Evolutionary conservation across 2,113 vertebrate species (phyloP), one percentile per base, ranked within the genome.

Genomic region (Stictonetta naevosa): DNA sequence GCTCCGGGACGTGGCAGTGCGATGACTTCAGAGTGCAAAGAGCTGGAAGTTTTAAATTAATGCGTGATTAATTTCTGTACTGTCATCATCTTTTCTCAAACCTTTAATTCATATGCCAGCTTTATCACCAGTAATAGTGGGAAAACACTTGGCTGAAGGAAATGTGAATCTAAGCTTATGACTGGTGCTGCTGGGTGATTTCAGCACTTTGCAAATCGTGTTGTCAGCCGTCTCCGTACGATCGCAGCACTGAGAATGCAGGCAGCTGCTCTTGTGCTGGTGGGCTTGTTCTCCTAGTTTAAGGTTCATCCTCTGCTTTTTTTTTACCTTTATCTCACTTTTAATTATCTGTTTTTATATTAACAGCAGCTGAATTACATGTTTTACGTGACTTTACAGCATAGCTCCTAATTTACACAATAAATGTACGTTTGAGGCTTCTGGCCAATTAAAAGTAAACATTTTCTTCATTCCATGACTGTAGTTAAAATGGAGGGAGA

Each of bases 111-210:
- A 76, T 46, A 20, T 79, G 67, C 79, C 86, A 92, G 59, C 53
- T 96, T 95, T 93, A 83, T 91, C 91, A 63, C 76, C 55, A 71
- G 44, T 74, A 94, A 85, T 92, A 87, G 82, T 78, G 75, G 91
- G 64, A 83, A 87, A 92, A 93, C 55, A 79, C 73, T 87, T 91
- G 72, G 63, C 91, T 93, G 91, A 88, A 77, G 89, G 84, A 92
- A 94, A 93, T 29, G 42, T 92, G 56, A 55, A 19, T 92, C 95
- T 89, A 52, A 29, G 80, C 69, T 85, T 64, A 56, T 78, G 95
- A 55, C 55, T 94, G 85, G 67, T 85, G 92, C 68, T 95, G 59
- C 67, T 94, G 91, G 82, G 44, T 77, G 83, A 87, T 93, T 89
- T 86, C 92, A 90, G 74, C 86, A 78, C 80, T 95, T 91, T 21